These are phyloP conservation scores for Arctopsyche grandis DNA, from an alignment of 1,140 invertebrate genomes.

Conservation along the genomic window DNA sequence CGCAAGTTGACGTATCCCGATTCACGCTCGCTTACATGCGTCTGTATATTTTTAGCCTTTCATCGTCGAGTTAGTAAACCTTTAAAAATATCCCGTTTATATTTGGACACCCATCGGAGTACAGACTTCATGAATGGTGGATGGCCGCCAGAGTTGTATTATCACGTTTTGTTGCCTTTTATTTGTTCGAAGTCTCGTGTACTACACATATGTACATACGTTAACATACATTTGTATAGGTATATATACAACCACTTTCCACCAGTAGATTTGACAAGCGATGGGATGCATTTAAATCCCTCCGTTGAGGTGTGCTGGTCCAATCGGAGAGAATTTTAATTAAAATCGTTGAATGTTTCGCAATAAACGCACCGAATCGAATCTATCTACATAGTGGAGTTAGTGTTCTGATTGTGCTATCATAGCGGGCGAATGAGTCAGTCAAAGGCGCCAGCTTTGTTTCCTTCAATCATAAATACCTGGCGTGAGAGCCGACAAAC, in stretches of 20 bases:
- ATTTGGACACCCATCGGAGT: conserved; percentile 32
- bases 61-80: conserved; percentile 44
- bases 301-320: no score
- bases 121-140: conserved; percentile 43
- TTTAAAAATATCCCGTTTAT: conserved; percentile 43
- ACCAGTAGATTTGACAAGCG: no score
- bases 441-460: conserved; percentile 14
- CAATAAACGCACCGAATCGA: neutral
- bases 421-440: conserved; percentile 15
- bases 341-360: neutral
- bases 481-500: conserved; percentile 3
- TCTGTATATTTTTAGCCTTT: conserved; percentile 40
- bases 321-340: no score
- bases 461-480: conserved; percentile 24
- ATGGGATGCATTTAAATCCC: no score
- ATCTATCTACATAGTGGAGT: no score
- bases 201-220: neutral
- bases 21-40: conserved; percentile 38
- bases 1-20: conserved; percentile 40
- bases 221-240: neutral
- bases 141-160: conserved; percentile 9
- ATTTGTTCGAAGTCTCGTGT: neutral
- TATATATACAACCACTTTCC: neutral
- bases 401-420: conserved; percentile 7
- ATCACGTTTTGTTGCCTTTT: conserved; percentile 14